Base-by-base conservation (phyloP, 2,797 vertebrate species). In the Alouatta caraya region DNA sequence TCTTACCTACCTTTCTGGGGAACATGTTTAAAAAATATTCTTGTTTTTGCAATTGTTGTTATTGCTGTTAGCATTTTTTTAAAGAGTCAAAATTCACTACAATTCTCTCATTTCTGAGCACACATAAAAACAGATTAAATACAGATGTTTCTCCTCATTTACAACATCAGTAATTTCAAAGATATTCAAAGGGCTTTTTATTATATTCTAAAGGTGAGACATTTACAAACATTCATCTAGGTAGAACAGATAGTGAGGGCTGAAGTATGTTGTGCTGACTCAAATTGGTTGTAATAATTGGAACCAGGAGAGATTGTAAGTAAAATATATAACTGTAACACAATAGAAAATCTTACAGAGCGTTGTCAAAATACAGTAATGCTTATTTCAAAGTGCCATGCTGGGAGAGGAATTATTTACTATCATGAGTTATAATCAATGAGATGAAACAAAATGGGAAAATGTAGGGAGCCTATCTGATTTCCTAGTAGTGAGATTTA, bases 341-440 rank as follows among this genome's bases (percentile, higher is more conserved):
- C 48, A 91, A 70, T 2, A 42, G 33, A 88, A 79, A 70, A 64
- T 39, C 48, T 92, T 89, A 76, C 30, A 89, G 88, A 61, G 73
- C 37, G 92, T 94, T 94, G 70, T 59, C 39, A 95, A 93, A 96
- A 92, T 46, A 87, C 30, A 48, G 7, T 33, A 64, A 33, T 59
- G 8, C 28, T 87, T 90, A 78, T 84, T 93, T 89, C 39, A 82
- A 88, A 95, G 50, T 30, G 24, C 57, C 55, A 86, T 61, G 57
- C 37, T 87, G 5, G 42, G 72, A 93, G 22, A 88, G 67, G n/a
- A 83, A 72, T 96, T 96, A 94, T 64, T 96, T 94, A 96, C 80
- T 88, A 64, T 78, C 70, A 39, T 0, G 7, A 93, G n/a, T 96
- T 79, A 86, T n/a, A 91, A 93, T 67, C 50, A 84, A 95, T 64